Evolutionary conservation across 2,888 invertebrate genomes (phyloP).

Genomic region (Limenitis camilla): DNA sequence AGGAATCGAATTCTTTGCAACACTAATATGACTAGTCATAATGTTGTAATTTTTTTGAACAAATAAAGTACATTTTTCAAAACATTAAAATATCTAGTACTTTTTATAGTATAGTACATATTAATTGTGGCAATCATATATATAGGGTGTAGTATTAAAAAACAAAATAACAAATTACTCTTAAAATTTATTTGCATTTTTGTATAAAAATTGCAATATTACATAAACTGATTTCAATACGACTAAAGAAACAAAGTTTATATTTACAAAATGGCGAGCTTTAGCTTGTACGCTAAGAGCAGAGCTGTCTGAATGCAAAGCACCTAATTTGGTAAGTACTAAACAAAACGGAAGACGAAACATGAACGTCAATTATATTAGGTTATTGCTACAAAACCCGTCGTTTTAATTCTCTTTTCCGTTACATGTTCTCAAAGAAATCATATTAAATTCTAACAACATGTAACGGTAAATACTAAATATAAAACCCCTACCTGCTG

Average conservation of each 20-base stretch:
- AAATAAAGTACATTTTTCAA: no score
- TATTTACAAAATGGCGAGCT: constrained; percentile 63
- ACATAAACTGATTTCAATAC: constrained; percentile 60
- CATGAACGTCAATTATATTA: constrained; percentile 38
- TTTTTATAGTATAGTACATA: no score
- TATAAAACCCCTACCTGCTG: constrained; percentile 17
- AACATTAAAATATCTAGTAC: no score
- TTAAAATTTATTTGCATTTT: constrained; percentile 68
- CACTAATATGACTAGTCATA: no score
- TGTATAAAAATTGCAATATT: constrained; percentile 72
- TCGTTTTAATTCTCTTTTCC: constrained; percentile 37
- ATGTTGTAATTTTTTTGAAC: no score
- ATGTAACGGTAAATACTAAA: constrained; percentile 14
- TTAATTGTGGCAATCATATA: not conserved
- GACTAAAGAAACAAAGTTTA: constrained; percentile 50
- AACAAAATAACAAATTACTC: constrained; percentile 28
- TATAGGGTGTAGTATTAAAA: constrained; percentile 4
- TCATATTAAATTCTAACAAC: constrained; percentile 11
- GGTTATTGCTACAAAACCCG: constrained; percentile 57
- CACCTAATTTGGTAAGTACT: constrained; percentile 65
- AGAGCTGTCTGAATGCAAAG: constrained; percentile 43
- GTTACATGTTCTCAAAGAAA: constrained; percentile 33
- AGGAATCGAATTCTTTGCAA: no score
- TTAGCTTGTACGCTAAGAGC: constrained; percentile 43
- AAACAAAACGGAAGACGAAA: constrained; percentile 63